These are phyloP conservation scores for Caerostris darwini DNA, from an alignment of 1,140 invertebrate species.

Conservation along the genomic window DNA sequence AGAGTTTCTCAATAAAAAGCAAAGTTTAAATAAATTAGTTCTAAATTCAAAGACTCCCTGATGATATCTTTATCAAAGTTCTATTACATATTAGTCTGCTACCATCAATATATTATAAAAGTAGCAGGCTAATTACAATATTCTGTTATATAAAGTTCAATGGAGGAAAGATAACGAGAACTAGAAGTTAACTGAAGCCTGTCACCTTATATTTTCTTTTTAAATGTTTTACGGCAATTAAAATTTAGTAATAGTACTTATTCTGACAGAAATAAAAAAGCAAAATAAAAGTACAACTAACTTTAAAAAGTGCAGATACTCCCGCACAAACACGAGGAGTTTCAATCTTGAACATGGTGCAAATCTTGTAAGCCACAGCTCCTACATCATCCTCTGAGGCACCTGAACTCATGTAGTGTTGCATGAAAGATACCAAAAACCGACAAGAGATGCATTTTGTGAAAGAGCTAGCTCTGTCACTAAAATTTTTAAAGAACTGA, in stretches of 20 bases:
- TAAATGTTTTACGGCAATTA: not conserved
- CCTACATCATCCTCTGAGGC: constrained; percentile 77
- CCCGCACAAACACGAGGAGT: constrained; percentile 77
- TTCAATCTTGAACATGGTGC: constrained; percentile 75
- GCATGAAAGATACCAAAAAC: constrained; percentile 74
- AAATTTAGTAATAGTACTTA: not conserved
- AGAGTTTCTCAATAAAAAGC: no score
- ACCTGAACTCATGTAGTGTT: constrained; percentile 77
- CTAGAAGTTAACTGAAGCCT: not conserved
- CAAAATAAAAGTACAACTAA: constrained; percentile 29
- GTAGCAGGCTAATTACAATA: no score
- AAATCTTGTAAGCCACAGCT: constrained; percentile 71
- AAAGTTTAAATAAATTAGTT: no score
- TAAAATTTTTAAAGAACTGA: constrained; percentile 70
- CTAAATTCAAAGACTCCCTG: no score
- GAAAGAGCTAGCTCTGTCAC: constrained; percentile 17
- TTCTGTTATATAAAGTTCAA: no score
- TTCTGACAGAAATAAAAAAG: not conserved
- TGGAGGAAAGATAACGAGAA: no score
- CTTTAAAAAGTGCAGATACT: constrained; percentile 77
- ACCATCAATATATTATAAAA: no score
- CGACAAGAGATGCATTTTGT: constrained; percentile 76
- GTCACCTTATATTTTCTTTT: not conserved
- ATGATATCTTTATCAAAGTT: no score
- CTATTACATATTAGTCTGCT: no score